Base-by-base conservation (phyloP, 2,888 invertebrate genomes). In the Entomobrya multifasciata region DNA sequence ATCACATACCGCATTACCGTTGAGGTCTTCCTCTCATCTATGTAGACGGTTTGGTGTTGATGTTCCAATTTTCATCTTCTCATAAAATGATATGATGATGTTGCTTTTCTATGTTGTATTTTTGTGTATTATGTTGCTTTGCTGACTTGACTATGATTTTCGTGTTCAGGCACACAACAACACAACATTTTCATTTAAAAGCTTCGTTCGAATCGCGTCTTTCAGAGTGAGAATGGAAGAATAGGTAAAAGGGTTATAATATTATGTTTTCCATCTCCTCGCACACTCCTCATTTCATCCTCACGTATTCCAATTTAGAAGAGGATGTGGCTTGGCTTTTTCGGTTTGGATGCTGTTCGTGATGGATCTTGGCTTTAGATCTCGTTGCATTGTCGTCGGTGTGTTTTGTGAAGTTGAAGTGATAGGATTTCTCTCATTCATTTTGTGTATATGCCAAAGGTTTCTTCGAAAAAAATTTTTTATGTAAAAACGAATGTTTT, bases 21-120 rank as follows among this genome's bases (percentile, higher is more conserved):
- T n/a, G n/a, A n/a, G 36, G 36, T 36, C 8, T 36, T 36, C 25
- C 25, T 11, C 36, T n/a, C n/a, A 1, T 36, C 44, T 11, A 44
- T 36, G 17, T 41, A 4, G 67, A 65, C 62, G 30, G 36, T 65
- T 65, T 65, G n/a, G n/a, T n/a, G n/a, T n/a, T n/a, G 62, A 65
- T 65, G 62, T 36, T 65, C 62, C 62, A 65, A 65, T 65, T 65
- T 65, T 65, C 62, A 65, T 65, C 62, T 65, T 36, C 62, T 60
- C 62, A 60, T 60, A 60, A 60, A 20, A 22, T 20, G 4, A 60
- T 60, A 11, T 60, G 60, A 25, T 13, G 60, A 60, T 60, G 27
- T 1, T 60, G 27, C 1, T 25, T 11, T 1, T 30, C 20, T 36
- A 36, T 41, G 1, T 11, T 67, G 41, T 60, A 25, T 60, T 11